Base-by-base conservation (phyloP, 1,140 invertebrate genomes). In the Macrotrachela quadricornifera region DNA sequence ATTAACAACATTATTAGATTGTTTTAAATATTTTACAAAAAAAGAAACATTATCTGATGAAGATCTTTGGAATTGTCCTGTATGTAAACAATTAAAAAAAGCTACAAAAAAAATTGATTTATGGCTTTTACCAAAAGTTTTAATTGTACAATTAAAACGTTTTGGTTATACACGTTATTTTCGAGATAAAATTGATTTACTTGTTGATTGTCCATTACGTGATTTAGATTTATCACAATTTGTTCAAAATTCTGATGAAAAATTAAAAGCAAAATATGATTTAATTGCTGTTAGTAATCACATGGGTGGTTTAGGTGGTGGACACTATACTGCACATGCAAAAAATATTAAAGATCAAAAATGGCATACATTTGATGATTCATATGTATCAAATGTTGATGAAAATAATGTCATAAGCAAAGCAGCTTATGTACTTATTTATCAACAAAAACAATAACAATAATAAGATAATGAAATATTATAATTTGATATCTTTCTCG, bases 81-180 rank as follows among this genome's bases (percentile, higher is more conserved):
- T 75, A 17, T 94, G 87, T 63, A 86, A 88, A 62, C 74, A 77
- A 37, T 79, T 81, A 51, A 75, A 83, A 21, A 78, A 81, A 58
- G 86, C 85, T 0, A 78, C 78, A 0, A 92, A 92, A 61, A 90
- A 90, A 62, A 76, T 92, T 58, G 84, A 88, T 64, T 79, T 94
- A 45, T 85, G 83, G 56, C 80, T 79, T 57, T 66, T 94, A 12
- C 85, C 88, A 0, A 79, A 82, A 4, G 77, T 88, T 10, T 69
- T 95, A 17, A 80, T 92, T 3, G 82, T 94, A 54, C 86, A 92
- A 66, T 75, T 95, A 38, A 91, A 92, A 69, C 76, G 83, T 53
- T 81, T 80, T 68, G 75, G 74, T 47, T 76, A 77, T 63, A 76
- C 77, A 58, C 71, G 75, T 37, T 74, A 78, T 46, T 83, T 77